A percentile compares a stretch with the other conserved stretches of the same genome.
These are phyloP conservation scores for Drosophila azteca DNA, from an alignment of 1,140 invertebrate species.

Conservation along the genomic window DNA sequence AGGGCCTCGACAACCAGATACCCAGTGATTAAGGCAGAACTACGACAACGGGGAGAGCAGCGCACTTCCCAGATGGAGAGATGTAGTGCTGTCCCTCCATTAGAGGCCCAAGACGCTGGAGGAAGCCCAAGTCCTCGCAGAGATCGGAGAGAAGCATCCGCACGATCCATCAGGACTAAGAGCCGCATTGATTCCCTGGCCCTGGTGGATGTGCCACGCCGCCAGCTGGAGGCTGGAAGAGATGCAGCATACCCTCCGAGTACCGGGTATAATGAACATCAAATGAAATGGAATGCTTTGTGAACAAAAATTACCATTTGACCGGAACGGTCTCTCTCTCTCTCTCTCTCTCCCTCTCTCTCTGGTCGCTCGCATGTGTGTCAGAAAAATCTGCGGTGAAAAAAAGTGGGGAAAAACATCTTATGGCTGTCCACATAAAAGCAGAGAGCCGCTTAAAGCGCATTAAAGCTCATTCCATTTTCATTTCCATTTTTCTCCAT, in stretches of 20 bases:
- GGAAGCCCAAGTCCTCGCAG: slow-evolving; percentile 91
- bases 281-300: slow-evolving; percentile 5
- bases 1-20: background rate
- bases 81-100: no score
- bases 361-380: slow-evolving; percentile 17
- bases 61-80: no score
- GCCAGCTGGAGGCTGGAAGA: slow-evolving; percentile 91
- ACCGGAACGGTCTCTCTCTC: background rate
- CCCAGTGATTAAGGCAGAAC: background rate
- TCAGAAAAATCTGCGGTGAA: slow-evolving; percentile 6
- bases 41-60: no score
- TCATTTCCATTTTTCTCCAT: slow-evolving; percentile 3
- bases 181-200: slow-evolving; percentile 90
- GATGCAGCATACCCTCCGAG: no score
- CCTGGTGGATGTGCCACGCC: slow-evolving; percentile 87
- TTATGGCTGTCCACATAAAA: slow-evolving; percentile 1
- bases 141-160: slow-evolving; percentile 90
- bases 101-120: no score
- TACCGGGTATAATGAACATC: slow-evolving; percentile 9
- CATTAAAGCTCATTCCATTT: slow-evolving; percentile 35
- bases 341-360: no score
- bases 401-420: slow-evolving; percentile 5
- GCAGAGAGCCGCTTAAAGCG: slow-evolving; percentile 46
- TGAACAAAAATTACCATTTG: slow-evolving; percentile 21
- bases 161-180: slow-evolving; percentile 90